Conservation (phyloP, 1,140 invertebrate genomes). For the Papilio dardanus region DNA sequence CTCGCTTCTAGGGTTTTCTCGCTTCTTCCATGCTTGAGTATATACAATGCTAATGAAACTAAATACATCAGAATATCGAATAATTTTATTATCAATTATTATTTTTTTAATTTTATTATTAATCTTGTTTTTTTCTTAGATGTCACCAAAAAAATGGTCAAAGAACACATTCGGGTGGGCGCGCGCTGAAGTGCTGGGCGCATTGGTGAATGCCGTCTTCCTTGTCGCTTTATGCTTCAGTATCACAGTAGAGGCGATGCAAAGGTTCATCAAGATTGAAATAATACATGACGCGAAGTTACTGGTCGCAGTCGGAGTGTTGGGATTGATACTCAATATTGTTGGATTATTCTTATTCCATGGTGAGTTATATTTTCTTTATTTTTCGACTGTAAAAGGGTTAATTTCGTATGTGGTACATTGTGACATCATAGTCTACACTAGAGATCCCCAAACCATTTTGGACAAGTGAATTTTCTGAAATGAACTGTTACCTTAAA, state of each 20-base stretch:
- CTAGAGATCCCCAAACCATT: no score
- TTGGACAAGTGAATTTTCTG: no score
- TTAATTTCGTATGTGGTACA: no score
- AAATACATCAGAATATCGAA: no score
- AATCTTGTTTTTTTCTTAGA: conserved; percentile 83
- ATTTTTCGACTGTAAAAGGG: no score
- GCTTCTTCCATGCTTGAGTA: no score
- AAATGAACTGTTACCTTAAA: no score
- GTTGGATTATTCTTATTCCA: conserved; percentile 92
- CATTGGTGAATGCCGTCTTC: conserved; percentile 95
- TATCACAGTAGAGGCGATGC: conserved; percentile 94
- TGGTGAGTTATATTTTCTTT: conserved; percentile 87
- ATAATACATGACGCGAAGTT: conserved; percentile 91
- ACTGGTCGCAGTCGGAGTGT: conserved; percentile 89
- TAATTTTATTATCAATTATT: no score
- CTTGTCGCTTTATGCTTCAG: conserved; percentile 96
- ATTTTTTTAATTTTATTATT: not conserved
- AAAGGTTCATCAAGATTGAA: conserved; percentile 93
- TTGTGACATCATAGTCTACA: no score
- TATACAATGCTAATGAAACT: no score
- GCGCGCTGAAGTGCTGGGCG: conserved; percentile 96
- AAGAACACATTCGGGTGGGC: conserved; percentile 98
- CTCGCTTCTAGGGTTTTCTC: no score
- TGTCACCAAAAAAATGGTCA: conserved; percentile 97
- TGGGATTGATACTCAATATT: conserved; percentile 92